Evolutionary conservation across 2,797 vertebrate genomes (phyloP), one percentile per base, ranked within the genome.

Genomic region (Toxotes lorentzi): DNA sequence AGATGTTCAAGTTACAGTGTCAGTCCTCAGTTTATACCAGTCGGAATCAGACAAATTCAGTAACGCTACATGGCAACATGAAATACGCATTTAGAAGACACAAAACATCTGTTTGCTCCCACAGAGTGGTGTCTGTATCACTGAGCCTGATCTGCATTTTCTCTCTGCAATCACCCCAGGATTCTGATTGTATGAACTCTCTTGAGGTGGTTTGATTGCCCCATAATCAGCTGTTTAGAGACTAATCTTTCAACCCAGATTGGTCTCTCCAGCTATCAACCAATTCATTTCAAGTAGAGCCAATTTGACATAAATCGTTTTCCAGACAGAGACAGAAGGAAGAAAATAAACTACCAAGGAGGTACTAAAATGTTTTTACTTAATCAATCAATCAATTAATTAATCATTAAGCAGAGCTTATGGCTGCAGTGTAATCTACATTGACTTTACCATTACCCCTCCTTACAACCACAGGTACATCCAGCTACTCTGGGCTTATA

Each of bases 171-270:
- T 78, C 79, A 81, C 78, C 23, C 45, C 85, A 72, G 74, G 73
- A 72, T 68, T 86, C 63, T 84, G 85, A 91, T 92, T 86, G 82
- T 79, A 86, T 75, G 54, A 81, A 76, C 68, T 81, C 83, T 87
- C 78, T 64, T 23, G 41, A 73, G 67, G 48, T 79, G 60, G 53
- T 80, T 88, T 86, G 78, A 91, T 86, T 86, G 73, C 56, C 59
- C 81, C 59, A 71, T 89, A 91, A 92, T 91, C 70, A 84, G 81
- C 82, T 86, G 67, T 86, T 89, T 81, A 78, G 79, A 87, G 76
- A 73, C 30, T 71, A 82, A 89, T 89, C 78, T 78, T 85, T 86
- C 48, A 79, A 75, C 59, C 70, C 70, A 84, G 75, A 89, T 89
- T 75, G 67, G 76, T 65, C 81, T 88, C 34, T 88, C 40, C 60